phyloP scores from a whole-genome alignment of 2,113 vertebrate species.

The Nothocercus nigrocapillus region DNA sequence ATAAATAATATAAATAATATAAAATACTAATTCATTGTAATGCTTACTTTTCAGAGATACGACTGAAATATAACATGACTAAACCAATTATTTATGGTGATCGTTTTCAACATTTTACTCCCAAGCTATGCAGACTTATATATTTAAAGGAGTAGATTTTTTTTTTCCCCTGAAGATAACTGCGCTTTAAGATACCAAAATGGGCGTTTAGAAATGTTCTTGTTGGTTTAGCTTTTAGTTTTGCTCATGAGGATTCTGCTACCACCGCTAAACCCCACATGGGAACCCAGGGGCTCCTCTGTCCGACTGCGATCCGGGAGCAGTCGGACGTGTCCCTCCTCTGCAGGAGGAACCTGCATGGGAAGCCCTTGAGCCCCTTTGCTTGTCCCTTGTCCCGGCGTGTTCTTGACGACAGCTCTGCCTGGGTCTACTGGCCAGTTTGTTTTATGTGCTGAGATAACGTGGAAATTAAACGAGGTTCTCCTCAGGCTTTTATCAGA shows the following conservation, averaged over 20 bases:
- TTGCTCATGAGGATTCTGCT: background rate
- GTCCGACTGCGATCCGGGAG: background rate
- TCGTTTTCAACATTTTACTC: background rate
- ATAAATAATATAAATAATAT: too few species aligned
- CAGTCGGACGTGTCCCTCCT: background rate
- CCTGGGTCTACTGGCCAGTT: background rate
- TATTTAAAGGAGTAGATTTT: background rate
- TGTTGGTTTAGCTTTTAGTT: background rate
- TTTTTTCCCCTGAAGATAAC: background rate
- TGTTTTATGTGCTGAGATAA: background rate
- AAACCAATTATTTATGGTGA: background rate
- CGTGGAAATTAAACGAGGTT: background rate
- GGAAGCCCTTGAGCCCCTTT: background rate
- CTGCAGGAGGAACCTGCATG: background rate
- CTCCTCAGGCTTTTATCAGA: background rate
- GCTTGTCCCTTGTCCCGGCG: fast-evolving
- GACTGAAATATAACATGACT: background rate
- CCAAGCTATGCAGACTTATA: background rate
- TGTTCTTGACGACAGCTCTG: background rate
- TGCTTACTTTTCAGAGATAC: background rate
- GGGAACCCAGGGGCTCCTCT: background rate
- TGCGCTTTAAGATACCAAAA: background rate
- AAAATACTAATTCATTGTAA: background rate
- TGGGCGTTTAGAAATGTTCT: background rate
- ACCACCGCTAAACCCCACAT: background rate